Evolutionary conservation across 2,113 vertebrate species (phyloP).

Genomic region (Craseonycteris thonglongyai): DNA sequence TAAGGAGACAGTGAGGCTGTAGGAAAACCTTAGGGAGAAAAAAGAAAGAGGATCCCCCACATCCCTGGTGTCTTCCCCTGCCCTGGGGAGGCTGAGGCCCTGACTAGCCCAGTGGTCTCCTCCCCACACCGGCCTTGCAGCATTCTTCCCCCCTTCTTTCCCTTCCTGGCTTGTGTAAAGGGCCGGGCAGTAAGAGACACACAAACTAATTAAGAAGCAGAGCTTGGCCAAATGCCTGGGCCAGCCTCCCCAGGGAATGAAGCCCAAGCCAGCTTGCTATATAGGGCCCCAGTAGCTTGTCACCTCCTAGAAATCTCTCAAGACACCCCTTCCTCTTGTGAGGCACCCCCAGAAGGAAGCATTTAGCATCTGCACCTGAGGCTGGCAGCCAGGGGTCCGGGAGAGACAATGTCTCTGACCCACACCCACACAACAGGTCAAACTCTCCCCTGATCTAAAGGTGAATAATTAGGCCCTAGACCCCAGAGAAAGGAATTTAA

Average conservation of each 20-base stretch:
- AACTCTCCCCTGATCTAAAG: slow-evolving; percentile 29
- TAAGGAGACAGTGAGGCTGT: background rate
- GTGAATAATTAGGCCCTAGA: slow-evolving; percentile 44
- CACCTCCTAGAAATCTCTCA: background rate
- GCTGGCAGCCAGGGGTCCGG: background rate
- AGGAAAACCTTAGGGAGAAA: background rate
- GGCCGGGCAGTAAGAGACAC: slow-evolving; percentile 54
- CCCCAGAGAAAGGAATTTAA: slow-evolving; percentile 48
- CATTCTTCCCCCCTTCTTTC: background rate
- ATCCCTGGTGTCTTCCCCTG: background rate
- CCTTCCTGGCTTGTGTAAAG: slow-evolving; percentile 2
- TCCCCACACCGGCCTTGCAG: background rate
- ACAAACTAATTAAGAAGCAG: slow-evolving; percentile 71
- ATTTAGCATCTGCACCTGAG: background rate
- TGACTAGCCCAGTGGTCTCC: background rate
- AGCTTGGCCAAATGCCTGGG: slow-evolving; percentile 65
- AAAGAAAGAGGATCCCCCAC: background rate
- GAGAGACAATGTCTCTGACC: background rate
- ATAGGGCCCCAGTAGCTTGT: background rate
- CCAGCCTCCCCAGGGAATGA: slow-evolving; percentile 46
- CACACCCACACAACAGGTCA: background rate
- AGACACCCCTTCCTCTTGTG: background rate
- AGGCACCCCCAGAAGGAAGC: background rate
- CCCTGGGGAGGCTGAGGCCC: background rate
- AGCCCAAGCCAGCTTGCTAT: slow-evolving; percentile 17